phyloP scores from a whole-genome alignment of 2,113 vertebrate genomes.

The Cyrtonyx montezumae region DNA sequence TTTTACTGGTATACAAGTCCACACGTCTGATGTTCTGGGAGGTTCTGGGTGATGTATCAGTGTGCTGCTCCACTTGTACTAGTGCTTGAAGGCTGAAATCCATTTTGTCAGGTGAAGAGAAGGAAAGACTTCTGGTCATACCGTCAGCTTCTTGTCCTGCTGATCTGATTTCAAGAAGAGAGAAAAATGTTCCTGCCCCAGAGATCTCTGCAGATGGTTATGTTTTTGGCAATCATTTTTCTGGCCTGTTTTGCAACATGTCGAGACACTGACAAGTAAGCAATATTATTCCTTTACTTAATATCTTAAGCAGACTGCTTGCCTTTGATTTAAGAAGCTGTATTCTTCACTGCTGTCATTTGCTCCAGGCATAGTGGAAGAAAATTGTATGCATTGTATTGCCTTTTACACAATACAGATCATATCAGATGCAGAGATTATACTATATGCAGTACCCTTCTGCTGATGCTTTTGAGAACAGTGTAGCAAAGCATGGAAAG shows the following conservation, averaged over 20 bases:
- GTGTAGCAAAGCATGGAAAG: not conserved
- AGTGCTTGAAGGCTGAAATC: not conserved
- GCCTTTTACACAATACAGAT: not conserved
- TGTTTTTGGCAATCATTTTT: slow-evolving; percentile 17
- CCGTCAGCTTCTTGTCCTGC: not conserved
- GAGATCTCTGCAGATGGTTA: slow-evolving; percentile 30
- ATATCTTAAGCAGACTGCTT: not conserved
- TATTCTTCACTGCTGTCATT: not conserved
- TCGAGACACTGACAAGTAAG: slow-evolving; percentile 69
- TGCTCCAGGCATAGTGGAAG: not conserved
- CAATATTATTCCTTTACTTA: not conserved
- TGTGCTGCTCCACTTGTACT: not conserved
- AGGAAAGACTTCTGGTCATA: not conserved
- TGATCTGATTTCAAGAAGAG: slow-evolving; percentile 2
- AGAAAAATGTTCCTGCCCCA: slow-evolving; percentile 47
- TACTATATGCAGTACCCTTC: not conserved
- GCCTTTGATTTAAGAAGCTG: not conserved
- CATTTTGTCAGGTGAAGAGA: slow-evolving; percentile 4
- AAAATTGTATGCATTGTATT: not conserved
- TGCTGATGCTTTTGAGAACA: not conserved
- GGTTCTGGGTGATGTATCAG: not conserved
- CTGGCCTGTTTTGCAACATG: slow-evolving; percentile 28
- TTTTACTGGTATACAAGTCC: not conserved
- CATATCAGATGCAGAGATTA: not conserved
- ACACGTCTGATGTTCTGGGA: not conserved